phyloP scores from a whole-genome alignment of 2,797 vertebrate genomes.

The Merluccius polli region DNA sequence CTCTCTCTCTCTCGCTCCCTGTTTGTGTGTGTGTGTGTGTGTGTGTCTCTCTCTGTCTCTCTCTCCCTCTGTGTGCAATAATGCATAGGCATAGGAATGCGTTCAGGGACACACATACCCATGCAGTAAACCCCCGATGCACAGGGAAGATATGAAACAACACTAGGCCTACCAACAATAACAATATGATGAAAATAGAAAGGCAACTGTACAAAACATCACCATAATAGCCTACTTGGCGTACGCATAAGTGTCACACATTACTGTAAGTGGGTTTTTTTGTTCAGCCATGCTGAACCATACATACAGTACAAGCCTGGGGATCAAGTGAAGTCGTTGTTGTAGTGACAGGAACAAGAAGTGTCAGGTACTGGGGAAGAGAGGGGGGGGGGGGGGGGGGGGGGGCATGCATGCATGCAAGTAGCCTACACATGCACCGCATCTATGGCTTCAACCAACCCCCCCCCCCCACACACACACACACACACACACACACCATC shows the following conservation, averaged over 20 bases:
- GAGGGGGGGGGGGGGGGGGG: too few relatives aligned
- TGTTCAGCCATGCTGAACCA: too few relatives aligned
- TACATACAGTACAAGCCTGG: background rate
- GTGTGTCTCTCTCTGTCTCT: background rate
- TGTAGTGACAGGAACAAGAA: slow-evolving; percentile 52
- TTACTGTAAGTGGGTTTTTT: too few relatives aligned
- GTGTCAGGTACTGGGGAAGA: slow-evolving; percentile 9
- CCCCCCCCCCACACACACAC: too few relatives aligned
- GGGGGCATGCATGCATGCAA: too few relatives aligned
- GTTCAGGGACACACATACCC: background rate
- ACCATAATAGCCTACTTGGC: too few relatives aligned
- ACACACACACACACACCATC: too few relatives aligned
- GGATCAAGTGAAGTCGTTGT: slow-evolving; percentile 33
- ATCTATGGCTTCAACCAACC: too few relatives aligned
- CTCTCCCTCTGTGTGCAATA: background rate
- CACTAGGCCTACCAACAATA: too few relatives aligned
- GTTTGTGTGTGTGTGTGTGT: background rate
- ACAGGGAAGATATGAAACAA: background rate
- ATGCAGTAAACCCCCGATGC: background rate
- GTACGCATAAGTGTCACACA: too few relatives aligned
- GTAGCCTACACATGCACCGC: too few relatives aligned
- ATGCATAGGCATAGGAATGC: background rate
- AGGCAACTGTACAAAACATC: background rate
- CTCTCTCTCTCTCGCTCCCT: background rate
- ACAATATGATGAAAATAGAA: too few relatives aligned